phyloP scores from a whole-genome alignment of 2,113 vertebrate species.

The Chlorocebus sabaeus region DNA sequence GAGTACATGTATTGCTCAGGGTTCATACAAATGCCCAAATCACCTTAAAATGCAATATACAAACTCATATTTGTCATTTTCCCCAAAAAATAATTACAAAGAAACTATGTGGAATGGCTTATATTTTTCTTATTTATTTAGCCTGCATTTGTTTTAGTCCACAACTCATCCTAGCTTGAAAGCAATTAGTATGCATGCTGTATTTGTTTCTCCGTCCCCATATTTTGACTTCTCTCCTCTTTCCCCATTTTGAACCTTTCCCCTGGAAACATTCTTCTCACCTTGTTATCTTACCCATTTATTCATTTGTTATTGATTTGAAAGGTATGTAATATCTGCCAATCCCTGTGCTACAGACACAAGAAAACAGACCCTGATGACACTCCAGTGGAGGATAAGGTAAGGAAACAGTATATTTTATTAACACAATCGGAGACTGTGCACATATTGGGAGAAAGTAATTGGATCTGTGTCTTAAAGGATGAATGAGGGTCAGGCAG shows the following conservation, averaged over 20 bases:
- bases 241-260: not conserved
- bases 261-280: not conserved
- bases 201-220: not conserved
- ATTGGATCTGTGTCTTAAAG: not conserved
- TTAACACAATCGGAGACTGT: not conserved
- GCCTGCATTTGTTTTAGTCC: not conserved
- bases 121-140: not conserved
- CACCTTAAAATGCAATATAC: not conserved
- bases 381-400: not conserved
- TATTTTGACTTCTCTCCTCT: not conserved
- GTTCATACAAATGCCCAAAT: not conserved
- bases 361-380: not conserved
- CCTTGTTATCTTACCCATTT: not conserved
- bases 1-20: not conserved
- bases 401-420: not conserved
- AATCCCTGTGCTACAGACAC: not conserved
- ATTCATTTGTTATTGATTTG: not conserved
- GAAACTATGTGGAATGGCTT: not conserved
- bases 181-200: not conserved
- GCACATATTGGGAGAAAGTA: not conserved
- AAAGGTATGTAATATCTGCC: not conserved
- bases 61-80: not conserved
- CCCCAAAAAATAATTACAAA: not conserved
- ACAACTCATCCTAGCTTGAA: not conserved
- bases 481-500: not conserved